Evolutionary conservation across 92 coral and sea anemone genomes (phyloP).

Genomic region (Heteractis magnifica): DNA sequence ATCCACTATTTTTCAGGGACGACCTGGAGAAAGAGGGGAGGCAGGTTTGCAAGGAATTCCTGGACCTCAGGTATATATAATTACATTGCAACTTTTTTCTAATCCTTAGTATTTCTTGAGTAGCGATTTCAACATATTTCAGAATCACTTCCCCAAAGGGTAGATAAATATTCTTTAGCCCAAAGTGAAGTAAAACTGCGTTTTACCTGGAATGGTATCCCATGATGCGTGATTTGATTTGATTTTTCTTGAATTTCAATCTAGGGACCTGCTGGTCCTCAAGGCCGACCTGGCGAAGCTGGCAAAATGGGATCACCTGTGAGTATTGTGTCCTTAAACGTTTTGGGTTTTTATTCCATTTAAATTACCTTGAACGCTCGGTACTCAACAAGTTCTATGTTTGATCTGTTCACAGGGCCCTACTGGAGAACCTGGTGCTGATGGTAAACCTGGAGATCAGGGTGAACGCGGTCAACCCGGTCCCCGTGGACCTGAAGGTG

Average conservation of each 20-base stretch:
- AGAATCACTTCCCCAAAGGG: too few relatives aligned
- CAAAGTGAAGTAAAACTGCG: too few relatives aligned
- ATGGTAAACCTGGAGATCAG: conserved; percentile 63
- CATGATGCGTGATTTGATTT: neutral
- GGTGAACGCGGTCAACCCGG: conserved; percentile 57
- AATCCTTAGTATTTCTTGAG: too few relatives aligned
- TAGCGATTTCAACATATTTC: too few relatives aligned
- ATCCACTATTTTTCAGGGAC: conserved; percentile 31
- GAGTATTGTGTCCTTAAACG: neutral
- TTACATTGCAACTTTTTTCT: neutral
- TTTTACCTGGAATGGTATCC: too few relatives aligned
- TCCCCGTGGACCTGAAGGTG: conserved; percentile 33
- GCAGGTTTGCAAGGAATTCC: conserved; percentile 35
- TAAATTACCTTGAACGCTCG: neutral
- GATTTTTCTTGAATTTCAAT: neutral
- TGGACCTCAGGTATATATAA: conserved; percentile 40
- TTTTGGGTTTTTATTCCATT: neutral
- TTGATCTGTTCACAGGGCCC: conserved; percentile 34
- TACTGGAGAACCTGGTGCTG: conserved; percentile 64
- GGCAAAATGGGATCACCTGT: conserved; percentile 54
- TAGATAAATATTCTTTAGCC: too few relatives aligned
- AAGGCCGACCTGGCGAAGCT: conserved; percentile 68
- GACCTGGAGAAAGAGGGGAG: conserved; percentile 62
- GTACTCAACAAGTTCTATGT: neutral
- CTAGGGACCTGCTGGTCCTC: conserved; percentile 64